These are phyloP conservation scores for Chironomus tepperi DNA, from an alignment of 1,140 invertebrate genomes.

Conservation along the genomic window DNA sequence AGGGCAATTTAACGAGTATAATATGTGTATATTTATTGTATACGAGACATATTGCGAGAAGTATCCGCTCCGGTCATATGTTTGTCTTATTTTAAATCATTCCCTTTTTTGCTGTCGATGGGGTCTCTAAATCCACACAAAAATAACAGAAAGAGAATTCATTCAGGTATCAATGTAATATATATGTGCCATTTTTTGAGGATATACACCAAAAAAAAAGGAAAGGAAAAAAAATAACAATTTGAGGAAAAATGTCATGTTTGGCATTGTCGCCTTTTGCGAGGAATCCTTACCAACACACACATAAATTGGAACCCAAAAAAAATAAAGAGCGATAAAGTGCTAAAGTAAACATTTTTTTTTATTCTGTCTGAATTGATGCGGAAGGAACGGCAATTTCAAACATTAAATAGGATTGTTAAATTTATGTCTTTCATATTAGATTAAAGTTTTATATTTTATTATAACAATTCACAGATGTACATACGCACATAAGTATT, in stretches of 20 bases:
- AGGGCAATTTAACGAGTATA: not conserved
- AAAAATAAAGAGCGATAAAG: not conserved
- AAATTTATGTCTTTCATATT: constrained; percentile 15
- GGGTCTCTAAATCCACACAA: too few species aligned
- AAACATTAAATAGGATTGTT: constrained; percentile 3
- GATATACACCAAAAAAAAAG: too few species aligned
- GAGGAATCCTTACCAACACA: too few species aligned
- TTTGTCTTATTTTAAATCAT: too few species aligned
- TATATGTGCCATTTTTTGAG: too few species aligned
- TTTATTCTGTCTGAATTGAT: not conserved
- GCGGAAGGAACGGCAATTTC: constrained; percentile 2
- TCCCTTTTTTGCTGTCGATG: too few species aligned
- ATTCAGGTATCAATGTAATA: not conserved
- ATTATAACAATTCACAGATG: not conserved
- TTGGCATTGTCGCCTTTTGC: not conserved
- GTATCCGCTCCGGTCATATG: too few species aligned
- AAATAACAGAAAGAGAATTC: not conserved
- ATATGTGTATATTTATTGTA: too few species aligned
- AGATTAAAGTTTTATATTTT: not conserved
- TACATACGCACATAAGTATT: not conserved
- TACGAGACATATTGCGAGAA: not conserved
- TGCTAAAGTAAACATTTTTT: constrained; percentile 12
- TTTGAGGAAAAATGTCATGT: constrained; percentile 6
- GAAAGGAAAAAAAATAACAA: too few species aligned
- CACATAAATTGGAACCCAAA: not conserved